A percentile compares a stretch with the other conserved stretches of the same genome.
phyloP scores from a whole-genome alignment of 2,113 vertebrate genomes.

The Aepyceros melampus region DNA sequence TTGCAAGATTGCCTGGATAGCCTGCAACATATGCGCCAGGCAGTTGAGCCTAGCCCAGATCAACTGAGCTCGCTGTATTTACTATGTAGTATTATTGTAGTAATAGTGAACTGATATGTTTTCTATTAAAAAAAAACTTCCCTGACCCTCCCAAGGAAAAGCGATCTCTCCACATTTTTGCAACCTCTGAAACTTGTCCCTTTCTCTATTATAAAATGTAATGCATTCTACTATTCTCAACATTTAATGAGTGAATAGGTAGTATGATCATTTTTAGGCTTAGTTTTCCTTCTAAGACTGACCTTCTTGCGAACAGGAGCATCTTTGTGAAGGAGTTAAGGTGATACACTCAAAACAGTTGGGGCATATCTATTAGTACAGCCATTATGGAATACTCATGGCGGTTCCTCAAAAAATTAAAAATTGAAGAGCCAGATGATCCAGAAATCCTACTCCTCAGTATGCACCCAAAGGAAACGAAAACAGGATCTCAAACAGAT shows the following conservation, averaged over 20 bases:
- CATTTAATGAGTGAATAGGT: background rate
- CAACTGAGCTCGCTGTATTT: fast-evolving
- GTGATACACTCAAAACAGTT: background rate
- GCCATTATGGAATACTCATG: background rate
- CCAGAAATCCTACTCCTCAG: background rate
- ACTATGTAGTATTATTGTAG: background rate
- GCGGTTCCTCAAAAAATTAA: background rate
- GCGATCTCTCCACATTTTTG: background rate
- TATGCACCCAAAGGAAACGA: background rate
- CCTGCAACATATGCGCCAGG: background rate
- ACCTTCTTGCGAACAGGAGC: background rate
- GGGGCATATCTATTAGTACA: background rate
- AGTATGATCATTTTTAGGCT: background rate
- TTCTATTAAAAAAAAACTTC: background rate
- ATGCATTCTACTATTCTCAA: background rate
- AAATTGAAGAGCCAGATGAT: background rate
- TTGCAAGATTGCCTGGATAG: background rate
- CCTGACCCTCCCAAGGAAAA: background rate
- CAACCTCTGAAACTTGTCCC: background rate
- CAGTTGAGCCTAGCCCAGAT: background rate
- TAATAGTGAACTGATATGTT: background rate
- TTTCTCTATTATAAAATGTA: background rate
- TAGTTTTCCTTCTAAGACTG: background rate
- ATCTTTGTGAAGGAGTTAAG: background rate
- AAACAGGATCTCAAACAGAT: background rate